Base-by-base conservation (phyloP, 2,888 invertebrate species). In the Heliconius charithonia region DNA sequence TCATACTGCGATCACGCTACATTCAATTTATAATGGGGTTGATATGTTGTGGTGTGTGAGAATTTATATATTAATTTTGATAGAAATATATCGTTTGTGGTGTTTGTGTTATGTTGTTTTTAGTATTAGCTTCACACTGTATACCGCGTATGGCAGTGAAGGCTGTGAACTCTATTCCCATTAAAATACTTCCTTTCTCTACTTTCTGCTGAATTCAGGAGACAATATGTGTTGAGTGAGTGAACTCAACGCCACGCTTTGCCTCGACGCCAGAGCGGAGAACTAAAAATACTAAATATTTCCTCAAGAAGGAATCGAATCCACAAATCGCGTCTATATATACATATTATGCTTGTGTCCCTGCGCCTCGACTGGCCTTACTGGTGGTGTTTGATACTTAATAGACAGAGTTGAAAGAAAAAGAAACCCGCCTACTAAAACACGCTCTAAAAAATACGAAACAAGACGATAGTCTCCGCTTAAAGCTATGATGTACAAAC, bases 1-100 rank as follows among this genome's bases (percentile, higher is more conserved):
- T 92, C 91, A 91, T 87, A 88, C 87, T 86, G 86, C 85, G 86
- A 83, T 82, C 85, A 76, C 59, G 72, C 70, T 22, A 66, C 83
- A 82, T 77, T 75, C 81, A 85, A 84, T 84, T 82, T 74, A 78
- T 74, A 73, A 73, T 73, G 25, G 56, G 32, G 76, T 72, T 80
- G 76, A 83, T 83, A 79, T 83, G 82, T 82, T 82, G 79, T 80
- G 75, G 77, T 79, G 74, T 66, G 25, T 78, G 77, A 81, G 76
- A 71, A 27, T 25, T 19, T 25, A 71, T 71, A 45, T 51, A 45
- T n/a, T 70, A 27, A 27, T 71, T 51, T 51, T 51, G 10, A 51
- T 25, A 16, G 25, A 0, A 67, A 67, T 37, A n/a, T 37, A 32
- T 32, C 6, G 0, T 16, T 45, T 45, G 45, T 45, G 16, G 45